Base-by-base conservation (phyloP, 2,888 invertebrate species). In the Thera britannica region DNA sequence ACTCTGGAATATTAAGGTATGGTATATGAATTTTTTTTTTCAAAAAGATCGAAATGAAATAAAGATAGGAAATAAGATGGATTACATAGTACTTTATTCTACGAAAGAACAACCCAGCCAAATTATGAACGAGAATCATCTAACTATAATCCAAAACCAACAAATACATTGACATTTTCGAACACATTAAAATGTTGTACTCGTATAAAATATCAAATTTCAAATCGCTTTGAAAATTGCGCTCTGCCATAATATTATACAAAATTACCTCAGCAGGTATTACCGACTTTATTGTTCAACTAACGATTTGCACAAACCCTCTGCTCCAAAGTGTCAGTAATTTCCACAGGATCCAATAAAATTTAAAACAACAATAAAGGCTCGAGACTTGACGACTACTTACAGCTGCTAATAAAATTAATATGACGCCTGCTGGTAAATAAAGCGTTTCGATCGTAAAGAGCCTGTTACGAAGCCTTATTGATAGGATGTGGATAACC, bases 341-440 rank as follows among this genome's bases (percentile, higher is more conserved):
- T 62, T 70, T 62, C 58, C 62, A 56, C 62, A 64, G 59, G 58
- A 58, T 52, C 64, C 58, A 64, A 74, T 73, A 75, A 71, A 72
- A 68, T 73, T 70, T 72, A 58, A 70, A 73, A 75, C 66, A 77
- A 71, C 70, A 68, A 70, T 72, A 73, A 75, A 73, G 59, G 65
- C 64, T 61, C 68, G 68, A 60, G 66, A 65, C 72, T 67, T 73
- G 78, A 74, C 80, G 76, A 75, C 75, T 78, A 72, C 77, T 76
- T 74, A 80, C 82, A 80, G 83, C 80, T 67, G 64, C 75, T 77
- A 85, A 86, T 87, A 84, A 85, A 86, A 84, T 83, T 80, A 83
- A 86, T 86, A 88, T 77, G 79, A 75, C 76, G 79, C 87, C 90
- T 83, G 89, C 86, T 88, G 90, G 75, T 84, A 84, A 86, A 88